Base-by-base conservation (phyloP, 2,113 vertebrate genomes). In the Coreoperca whiteheadi region DNA sequence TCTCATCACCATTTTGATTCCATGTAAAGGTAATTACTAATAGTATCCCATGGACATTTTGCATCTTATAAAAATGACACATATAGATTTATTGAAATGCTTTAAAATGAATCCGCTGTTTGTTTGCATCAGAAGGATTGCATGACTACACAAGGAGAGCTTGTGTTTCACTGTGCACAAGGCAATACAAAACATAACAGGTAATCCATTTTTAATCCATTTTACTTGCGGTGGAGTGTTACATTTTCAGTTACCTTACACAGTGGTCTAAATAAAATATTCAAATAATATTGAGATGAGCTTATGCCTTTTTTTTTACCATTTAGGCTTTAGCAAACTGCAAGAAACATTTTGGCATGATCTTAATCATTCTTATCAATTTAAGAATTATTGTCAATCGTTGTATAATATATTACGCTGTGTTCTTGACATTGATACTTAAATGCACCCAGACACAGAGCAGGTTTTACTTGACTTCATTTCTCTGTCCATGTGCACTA, bases 191-290 rank as follows among this genome's bases (percentile, higher is more conserved):
- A 88, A 84, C 69, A 68, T 78, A 78, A 73, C 70, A 87, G 59
- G 81, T 80, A 82, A 90, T 91, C 73, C 79, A 91, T 90, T 90
- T 91, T 89, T 87, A 90, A 90, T 87, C 79, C 43, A 56, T 30
- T 64, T 90, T 66, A 76, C 82, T 71, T 84, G 68, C 28, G 25
- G 75, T 48, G 12, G 60, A 82, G 81, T 81, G 81, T 77, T 67
- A 20, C 56, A 30, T 82, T 88, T 89, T 87, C 68, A 80, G 64
- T 71, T 79, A 41, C 23, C 21, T 51, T 77, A 79, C 69, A 53
- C 16, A 54, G 64, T 57, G 78, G 16, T 72, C 5, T 28, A 1
- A 69, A 84, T 87, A 11, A 84, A 82, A 86, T n/a, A 79, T 79
- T 86, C 4, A 64, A 30, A 39, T 79, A 56, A 80, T 37, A 23